A percentile compares a stretch with the other conserved stretches of the same genome.
These are phyloP conservation scores for Calliscelio sp. DNA, from an alignment of 2,888 invertebrate genomes.

Conservation along the genomic window DNA sequence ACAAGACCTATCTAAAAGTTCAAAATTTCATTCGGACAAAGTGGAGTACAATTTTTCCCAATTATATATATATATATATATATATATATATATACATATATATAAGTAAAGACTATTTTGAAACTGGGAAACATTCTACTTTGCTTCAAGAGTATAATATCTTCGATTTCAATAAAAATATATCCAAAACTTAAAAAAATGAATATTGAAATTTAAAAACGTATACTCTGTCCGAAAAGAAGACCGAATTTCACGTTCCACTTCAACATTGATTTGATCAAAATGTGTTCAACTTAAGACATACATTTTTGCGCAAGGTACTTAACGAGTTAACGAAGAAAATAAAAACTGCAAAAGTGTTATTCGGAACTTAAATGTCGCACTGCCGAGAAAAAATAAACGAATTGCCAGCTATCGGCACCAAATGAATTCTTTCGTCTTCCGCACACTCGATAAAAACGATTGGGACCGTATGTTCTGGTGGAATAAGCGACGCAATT, in stretches of 20 bases:
- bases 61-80: too few relatives aligned
- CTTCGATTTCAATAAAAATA: too few relatives aligned
- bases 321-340: conserved; percentile 28
- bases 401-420: conserved; percentile 73
- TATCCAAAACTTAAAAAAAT: not conserved
- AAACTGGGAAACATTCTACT: too few relatives aligned
- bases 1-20: conserved; percentile 28
- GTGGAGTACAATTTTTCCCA: too few relatives aligned
- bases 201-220: not conserved
- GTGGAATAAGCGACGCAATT: not conserved
- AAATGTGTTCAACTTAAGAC: conserved; percentile 65
- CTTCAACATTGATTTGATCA: conserved; percentile 50
- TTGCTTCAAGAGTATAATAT: too few relatives aligned
- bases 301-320: conserved; percentile 55
- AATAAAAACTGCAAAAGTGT: conserved; percentile 38
- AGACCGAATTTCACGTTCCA: conserved; percentile 28
- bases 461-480: not conserved
- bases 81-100: too few relatives aligned
- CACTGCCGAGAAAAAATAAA: conserved; percentile 74
- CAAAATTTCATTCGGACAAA: conserved; percentile 28
- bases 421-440: conserved; percentile 73
- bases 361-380: conserved; percentile 67
- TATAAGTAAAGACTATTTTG: too few relatives aligned
- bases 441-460: conserved; percentile 62
- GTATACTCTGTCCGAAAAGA: not conserved